phyloP scores from a whole-genome alignment of 2,113 vertebrate species.

The Chroicocephalus ridibundus region DNA sequence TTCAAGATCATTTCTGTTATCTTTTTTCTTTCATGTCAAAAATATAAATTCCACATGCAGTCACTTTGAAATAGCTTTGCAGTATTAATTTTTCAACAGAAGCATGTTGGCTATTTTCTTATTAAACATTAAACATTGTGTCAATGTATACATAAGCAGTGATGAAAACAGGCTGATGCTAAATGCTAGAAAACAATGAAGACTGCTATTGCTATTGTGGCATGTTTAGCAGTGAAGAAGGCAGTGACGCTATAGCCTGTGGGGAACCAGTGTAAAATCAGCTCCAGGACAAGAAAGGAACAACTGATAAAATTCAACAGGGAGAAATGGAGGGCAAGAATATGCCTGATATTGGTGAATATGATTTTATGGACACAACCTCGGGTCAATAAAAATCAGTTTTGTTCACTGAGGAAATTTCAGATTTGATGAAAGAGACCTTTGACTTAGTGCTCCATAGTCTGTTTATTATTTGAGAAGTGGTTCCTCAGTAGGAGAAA shows the following conservation, averaged over 20 bases:
- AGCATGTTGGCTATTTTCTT: background rate
- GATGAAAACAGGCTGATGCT: background rate
- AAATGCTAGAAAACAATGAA: background rate
- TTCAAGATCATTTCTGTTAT: background rate
- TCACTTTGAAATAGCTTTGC: background rate
- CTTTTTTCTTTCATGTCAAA: background rate
- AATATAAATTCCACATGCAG: accelerated
- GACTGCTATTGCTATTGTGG: background rate
- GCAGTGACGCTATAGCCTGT: background rate
- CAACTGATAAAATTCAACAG: background rate
- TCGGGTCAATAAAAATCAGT: background rate
- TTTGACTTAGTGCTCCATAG: background rate
- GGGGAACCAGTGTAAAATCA: background rate
- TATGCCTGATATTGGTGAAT: background rate
- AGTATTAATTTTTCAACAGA: background rate
- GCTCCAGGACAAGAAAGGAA: background rate
- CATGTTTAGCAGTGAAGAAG: background rate
- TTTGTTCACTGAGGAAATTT: background rate
- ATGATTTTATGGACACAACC: background rate
- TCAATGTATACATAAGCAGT: background rate
- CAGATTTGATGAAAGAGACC: background rate
- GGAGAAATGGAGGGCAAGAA: background rate
- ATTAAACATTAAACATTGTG: background rate
- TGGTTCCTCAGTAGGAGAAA: background rate
- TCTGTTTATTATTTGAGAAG: constrained; percentile 13